Base-by-base conservation (phyloP, 2,888 invertebrate species). In the Agrypnus murinus region DNA sequence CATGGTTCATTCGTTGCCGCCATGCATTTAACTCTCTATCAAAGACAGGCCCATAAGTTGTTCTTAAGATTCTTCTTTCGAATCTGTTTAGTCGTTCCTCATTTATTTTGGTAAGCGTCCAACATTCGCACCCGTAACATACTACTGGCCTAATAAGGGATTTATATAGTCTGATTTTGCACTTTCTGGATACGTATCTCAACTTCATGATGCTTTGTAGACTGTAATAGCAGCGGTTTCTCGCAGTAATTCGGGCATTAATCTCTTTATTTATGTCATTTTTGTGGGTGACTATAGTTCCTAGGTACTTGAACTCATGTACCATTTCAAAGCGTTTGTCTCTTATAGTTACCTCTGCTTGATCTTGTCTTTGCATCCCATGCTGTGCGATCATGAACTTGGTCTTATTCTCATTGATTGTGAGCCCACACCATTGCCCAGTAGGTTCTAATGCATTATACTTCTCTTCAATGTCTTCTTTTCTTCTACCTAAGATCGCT, bases 21-120 rank as follows among this genome's bases (percentile, higher is more conserved):
- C 32, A 31, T 12, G 14, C 14, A 34, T 53, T 53, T 53, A 17
- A 10, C 9, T 19, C 46, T 9, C 19, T 10, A 8, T 46, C 17
- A 5, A 46, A 2, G 7, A 46, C 46, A 12, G 17, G 46, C 46
- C 9, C 46, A 10, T 17, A 19, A 10, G 15, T 46, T 19, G 8
- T 46, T 14, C 46, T 46, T 12, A 46, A 2, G 2, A 15, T 17
- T 15, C 15, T 46, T n/a, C 50, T 25, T 53, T 53, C 32, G 14
- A 53, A 53, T 53, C 53, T 53, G 53, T 32, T 53, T 1, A 53
- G 12, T 12, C 31, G 53, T 12, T 53, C 53, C 19, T 48, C 19
- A 53, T 10, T 53, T 32, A 8, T 15, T 34, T 53, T 53, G n/a
- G 31, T 53, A 14, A 53, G 19, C 5, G 19, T 53, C 53, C 53